A percentile compares a stretch with the other conserved stretches of the same genome.
Evolutionary conservation across 1,140 invertebrate species (phyloP).

Genomic region (Eubasilissa regina): DNA sequence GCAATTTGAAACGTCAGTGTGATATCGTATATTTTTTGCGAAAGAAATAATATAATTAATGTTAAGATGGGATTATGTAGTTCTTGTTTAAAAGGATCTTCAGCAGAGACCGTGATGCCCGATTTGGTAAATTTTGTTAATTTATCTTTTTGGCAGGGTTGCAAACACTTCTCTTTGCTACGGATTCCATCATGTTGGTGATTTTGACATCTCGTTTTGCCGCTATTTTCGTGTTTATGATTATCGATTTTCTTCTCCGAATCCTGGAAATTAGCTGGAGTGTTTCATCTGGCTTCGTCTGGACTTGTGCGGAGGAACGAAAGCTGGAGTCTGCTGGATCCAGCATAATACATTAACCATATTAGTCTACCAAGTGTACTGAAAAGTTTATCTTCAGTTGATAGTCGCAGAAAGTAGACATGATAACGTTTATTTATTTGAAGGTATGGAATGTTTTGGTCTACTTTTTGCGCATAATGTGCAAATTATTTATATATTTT

Average conservation of each 20-base stretch:
- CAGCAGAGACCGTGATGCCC: constrained; percentile 66
- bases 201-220: constrained; percentile 40
- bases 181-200: constrained; percentile 34
- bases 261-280: constrained; percentile 22
- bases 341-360: background rate
- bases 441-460: constrained; percentile 38
- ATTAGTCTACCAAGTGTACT: background rate
- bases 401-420: constrained; percentile 4
- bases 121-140: constrained; percentile 65
- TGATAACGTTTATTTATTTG: constrained; percentile 38
- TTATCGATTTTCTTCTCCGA: constrained; percentile 45
- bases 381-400: too few relatives aligned
- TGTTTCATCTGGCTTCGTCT: background rate
- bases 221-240: constrained; percentile 46
- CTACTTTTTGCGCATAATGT: background rate
- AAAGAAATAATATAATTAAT: constrained; percentile 20
- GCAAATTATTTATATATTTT: too few relatives aligned
- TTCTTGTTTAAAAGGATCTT: constrained; percentile 69
- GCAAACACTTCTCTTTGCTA: background rate
- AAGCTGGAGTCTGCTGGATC: constrained; percentile 4
- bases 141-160: constrained; percentile 15
- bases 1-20: constrained; percentile 36
- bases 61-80: constrained; percentile 67
- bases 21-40: constrained; percentile 20
- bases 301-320: constrained; percentile 10